Percentiles rank a stretch among this genome's conserved stretches.
These are phyloP conservation scores for Leptodactylus fallax DNA, from an alignment of 2,797 vertebrate species.

Conservation along the genomic window DNA sequence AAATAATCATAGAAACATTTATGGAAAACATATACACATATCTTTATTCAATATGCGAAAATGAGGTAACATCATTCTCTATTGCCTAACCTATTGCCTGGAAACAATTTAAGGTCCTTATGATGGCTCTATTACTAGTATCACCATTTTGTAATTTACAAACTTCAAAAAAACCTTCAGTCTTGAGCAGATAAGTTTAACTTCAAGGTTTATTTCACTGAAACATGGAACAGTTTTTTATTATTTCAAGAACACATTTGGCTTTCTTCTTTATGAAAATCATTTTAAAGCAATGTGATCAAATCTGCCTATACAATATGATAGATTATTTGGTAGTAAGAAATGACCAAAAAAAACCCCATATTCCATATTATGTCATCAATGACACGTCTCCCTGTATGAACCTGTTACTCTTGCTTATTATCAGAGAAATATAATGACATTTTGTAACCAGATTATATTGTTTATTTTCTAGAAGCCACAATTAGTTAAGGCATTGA, in stretches of 20 bases:
- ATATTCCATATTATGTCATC: neutral
- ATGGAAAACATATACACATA: neutral
- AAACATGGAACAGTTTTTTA: neutral
- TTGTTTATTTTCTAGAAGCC: too few relatives aligned
- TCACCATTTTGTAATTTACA: neutral
- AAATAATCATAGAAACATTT: slow-evolving; percentile 15
- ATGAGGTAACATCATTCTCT: slow-evolving; percentile 3
- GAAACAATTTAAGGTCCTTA: neutral
- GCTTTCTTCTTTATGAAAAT: neutral
- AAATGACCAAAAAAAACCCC: neutral
- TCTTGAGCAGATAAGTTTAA: neutral
- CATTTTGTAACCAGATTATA: too few relatives aligned
- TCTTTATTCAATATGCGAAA: slow-evolving; percentile 1
- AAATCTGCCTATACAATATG: neutral
- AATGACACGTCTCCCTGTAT: neutral
- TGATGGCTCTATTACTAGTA: neutral
- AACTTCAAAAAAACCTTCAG: neutral
- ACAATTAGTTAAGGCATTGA: neutral
- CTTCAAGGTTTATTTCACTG: neutral
- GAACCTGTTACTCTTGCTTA: too few relatives aligned
- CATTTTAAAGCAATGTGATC: neutral
- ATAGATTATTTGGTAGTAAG: neutral
- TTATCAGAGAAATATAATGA: too few relatives aligned
- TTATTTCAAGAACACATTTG: slow-evolving; percentile 20
- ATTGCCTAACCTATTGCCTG: neutral